These are phyloP conservation scores for Psilopogon haemacephalus DNA, from an alignment of 2,113 vertebrate species.

Conservation along the genomic window DNA sequence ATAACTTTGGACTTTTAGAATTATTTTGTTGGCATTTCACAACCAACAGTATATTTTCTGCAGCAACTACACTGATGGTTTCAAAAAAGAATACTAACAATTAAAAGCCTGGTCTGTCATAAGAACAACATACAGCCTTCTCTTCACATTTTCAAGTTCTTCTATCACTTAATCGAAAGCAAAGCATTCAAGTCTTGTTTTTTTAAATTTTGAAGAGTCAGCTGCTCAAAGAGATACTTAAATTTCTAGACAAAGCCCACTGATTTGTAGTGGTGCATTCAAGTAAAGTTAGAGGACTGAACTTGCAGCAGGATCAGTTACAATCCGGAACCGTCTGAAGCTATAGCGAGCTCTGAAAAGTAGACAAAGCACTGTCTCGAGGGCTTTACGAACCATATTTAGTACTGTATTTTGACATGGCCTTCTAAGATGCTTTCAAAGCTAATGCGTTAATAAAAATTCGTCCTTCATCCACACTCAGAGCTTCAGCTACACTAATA, in stretches of 20 bases:
- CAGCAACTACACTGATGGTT: background rate
- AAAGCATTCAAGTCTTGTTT: background rate
- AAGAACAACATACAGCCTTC: background rate
- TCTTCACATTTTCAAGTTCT: background rate
- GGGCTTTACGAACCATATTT: accelerated
- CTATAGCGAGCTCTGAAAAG: background rate
- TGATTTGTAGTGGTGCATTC: background rate
- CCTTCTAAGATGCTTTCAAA: background rate
- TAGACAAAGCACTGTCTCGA: accelerated
- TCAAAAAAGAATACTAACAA: background rate
- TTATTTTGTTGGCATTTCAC: background rate
- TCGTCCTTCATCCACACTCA: accelerated
- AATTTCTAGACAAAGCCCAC: too few species aligned
- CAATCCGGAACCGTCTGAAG: too few species aligned
- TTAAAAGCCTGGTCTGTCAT: background rate
- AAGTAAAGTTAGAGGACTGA: background rate
- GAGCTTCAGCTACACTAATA: accelerated
- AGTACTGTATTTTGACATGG: background rate
- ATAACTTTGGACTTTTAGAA: background rate
- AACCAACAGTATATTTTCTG: background rate
- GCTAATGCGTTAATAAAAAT: background rate
- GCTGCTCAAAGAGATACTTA: background rate
- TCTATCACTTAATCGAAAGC: background rate
- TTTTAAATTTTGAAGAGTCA: background rate
- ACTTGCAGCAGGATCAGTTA: background rate